Evolutionary conservation across 2,797 vertebrate genomes (phyloP), one percentile per base, ranked within the genome.

Genomic region (Gadopsis marmoratus): DNA sequence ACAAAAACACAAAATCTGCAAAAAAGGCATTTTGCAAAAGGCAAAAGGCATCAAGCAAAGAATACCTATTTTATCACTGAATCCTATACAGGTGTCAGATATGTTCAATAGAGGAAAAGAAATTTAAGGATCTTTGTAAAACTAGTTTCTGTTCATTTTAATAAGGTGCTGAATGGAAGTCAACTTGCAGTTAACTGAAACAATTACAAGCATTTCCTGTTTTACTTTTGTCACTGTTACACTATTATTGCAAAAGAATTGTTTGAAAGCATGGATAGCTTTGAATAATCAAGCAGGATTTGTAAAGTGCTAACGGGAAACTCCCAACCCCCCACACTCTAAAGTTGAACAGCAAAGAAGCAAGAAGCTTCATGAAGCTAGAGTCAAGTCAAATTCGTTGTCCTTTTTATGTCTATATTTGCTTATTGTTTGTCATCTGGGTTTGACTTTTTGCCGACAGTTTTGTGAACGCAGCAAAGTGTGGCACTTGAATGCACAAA

Each of bases 1-100:
- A 90, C 83, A 81, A 89, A 90, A 90, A 88, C 79, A 82, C 51
- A 74, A 65, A 86, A 76, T 10, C 53, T 72, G 41, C 26, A 41
- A 60, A 33, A 33, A 33, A 33, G 33, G 7, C 33, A 33, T 4
- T 4, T 4, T 33, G 33, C 7, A 35, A 59, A 71, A 73, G 2
- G 9, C 23, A 68, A 67, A 43, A 66, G 53, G 45, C 31, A 19
- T 39, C 29, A 23, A 67, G 26, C 21, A 66, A 59, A 67, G 6
- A 60, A 82, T 67, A 23, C 35, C 39, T 47, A 16, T 56, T 71
- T 35, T 48, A 39, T 56, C 2, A 26, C 3, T 71, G 39, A 78
- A 59, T 41, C 16, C n/a, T 12, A 3, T 64, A 3, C 56, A 2
- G 3, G 10, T 2, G 7, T 81, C 6, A 45, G 16, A 60, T 45